A percentile compares a stretch with the other conserved stretches of the same genome.
These are phyloP conservation scores for Rattus norvegicus DNA, from an alignment of 2,113 vertebrate genomes.

Conservation along the genomic window DNA sequence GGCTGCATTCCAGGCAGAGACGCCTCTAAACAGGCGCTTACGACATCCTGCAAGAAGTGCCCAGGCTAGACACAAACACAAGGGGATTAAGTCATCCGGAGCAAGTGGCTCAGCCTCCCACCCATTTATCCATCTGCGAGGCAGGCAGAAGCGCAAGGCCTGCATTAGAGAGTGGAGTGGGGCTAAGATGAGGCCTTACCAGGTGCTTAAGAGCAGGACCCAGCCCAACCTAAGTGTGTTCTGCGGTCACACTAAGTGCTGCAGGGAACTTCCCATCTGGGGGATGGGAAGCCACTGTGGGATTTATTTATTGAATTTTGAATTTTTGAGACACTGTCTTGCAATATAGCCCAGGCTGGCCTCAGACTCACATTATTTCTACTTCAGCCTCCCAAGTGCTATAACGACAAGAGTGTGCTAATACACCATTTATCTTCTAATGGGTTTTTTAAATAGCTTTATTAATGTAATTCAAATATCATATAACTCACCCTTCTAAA, in stretches of 20 bases:
- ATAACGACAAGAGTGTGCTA: not conserved
- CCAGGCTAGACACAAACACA: not conserved
- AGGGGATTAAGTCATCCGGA: not conserved
- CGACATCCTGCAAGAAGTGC: not conserved
- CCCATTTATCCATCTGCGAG: not conserved
- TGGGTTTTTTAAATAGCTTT: not conserved
- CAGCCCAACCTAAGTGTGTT: not conserved
- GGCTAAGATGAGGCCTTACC: not conserved
- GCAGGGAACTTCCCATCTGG: not conserved
- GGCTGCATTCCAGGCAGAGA: not conserved
- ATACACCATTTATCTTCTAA: not conserved
- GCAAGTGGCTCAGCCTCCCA: not conserved
- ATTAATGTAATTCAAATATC: not conserved
- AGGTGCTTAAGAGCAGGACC: not conserved
- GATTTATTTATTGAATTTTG: not conserved
- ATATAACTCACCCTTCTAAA: not conserved
- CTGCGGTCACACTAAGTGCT: not conserved
- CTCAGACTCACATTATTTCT: not conserved
- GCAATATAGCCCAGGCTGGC: not conserved
- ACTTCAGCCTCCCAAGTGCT: not conserved
- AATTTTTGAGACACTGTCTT: not conserved
- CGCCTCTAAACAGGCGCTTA: slow-evolving; percentile 28
- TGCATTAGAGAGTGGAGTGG: not conserved
- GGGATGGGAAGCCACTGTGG: not conserved
- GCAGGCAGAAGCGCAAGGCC: not conserved